Conservation (phyloP, 2,797 vertebrate genomes). For the Halcyon chelicuti region DNA sequence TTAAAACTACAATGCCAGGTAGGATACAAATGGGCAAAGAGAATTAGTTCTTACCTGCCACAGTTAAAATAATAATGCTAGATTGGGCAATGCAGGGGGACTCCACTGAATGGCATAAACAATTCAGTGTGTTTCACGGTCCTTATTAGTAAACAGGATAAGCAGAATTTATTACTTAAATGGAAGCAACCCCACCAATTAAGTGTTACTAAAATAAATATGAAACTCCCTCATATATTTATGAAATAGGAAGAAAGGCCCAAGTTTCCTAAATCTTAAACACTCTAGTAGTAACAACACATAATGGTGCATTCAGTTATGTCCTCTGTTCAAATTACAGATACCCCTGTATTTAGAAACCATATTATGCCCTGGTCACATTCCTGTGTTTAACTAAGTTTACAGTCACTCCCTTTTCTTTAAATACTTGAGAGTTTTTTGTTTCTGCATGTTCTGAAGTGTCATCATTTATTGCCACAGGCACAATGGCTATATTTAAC, state of each 20-base stretch:
- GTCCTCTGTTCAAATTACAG: conserved; percentile 58
- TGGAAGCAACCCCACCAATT: neutral
- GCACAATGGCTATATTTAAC: conserved; percentile 79
- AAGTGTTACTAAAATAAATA: conserved; percentile 13
- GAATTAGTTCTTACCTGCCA: neutral
- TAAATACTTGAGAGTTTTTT: conserved; percentile 75
- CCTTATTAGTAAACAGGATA: neutral
- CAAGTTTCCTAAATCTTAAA: conserved; percentile 35
- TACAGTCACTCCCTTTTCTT: conserved; percentile 74
- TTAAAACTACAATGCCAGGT: neutral
- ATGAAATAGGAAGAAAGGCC: neutral
- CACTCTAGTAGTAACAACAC: conserved; percentile 56
- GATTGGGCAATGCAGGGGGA: neutral
- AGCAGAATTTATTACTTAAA: neutral
- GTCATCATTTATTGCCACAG: conserved; percentile 75
- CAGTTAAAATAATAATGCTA: neutral
- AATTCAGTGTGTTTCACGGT: neutral
- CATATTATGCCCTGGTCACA: conserved; percentile 77
- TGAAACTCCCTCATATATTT: neutral
- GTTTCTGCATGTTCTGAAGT: conserved; percentile 80
- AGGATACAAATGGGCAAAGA: neutral
- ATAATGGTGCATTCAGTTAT: conserved; percentile 54
- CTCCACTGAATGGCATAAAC: neutral
- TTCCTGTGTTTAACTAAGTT: conserved; percentile 75
- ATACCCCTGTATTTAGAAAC: conserved; percentile 69